Conservation (phyloP, 2,888 invertebrate species). For the Machimus rusticus region DNA sequence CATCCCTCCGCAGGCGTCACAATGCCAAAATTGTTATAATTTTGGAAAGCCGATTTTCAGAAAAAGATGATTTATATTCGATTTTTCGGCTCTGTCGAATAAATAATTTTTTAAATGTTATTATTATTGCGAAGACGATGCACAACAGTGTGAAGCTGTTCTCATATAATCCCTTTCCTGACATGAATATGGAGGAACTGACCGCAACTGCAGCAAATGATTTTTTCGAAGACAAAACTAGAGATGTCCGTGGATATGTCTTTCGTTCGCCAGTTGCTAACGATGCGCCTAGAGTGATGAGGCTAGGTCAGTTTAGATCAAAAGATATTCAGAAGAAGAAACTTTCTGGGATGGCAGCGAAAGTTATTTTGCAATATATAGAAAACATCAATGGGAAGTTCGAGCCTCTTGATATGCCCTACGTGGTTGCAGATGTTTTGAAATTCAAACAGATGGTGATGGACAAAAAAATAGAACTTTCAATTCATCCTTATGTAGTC, state of each 20-base stretch:
- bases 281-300: background rate
- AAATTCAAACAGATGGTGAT: background rate
- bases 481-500: background rate
- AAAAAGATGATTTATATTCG: background rate
- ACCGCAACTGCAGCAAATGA: background rate
- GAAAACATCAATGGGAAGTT: background rate
- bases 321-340: background rate
- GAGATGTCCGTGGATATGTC: background rate
- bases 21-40: conserved; percentile 9
- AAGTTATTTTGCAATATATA: background rate
- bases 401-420: background rate
- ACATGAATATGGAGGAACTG: background rate
- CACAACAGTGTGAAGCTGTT: background rate
- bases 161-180: background rate
- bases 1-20: background rate
- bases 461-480: background rate
- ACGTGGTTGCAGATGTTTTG: background rate
- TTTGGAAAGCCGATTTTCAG: background rate
- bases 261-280: background rate
- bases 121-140: background rate
- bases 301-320: background rate
- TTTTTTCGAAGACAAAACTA: background rate
- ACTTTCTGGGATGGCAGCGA: background rate
- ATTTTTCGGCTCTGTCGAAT: background rate
- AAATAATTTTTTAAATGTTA: conserved; percentile 10